Evolutionary conservation across 2,888 invertebrate genomes (phyloP).

Genomic region (Leptinotarsa rubiginosa): DNA sequence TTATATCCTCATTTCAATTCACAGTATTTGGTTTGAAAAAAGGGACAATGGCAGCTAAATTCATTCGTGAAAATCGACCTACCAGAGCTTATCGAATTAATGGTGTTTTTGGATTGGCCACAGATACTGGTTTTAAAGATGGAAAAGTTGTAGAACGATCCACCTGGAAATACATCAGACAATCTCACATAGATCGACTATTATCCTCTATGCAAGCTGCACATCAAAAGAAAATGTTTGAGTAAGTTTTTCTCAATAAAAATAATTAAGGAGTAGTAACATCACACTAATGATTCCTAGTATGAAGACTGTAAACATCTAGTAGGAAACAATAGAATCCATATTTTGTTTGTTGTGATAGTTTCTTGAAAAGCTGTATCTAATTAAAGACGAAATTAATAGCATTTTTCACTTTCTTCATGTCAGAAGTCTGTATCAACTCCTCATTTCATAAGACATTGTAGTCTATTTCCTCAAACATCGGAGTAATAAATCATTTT

Average conservation of each 20-base stretch:
- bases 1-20: background rate
- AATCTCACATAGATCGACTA: slow-evolving; percentile 77
- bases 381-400: no score
- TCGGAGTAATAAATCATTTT: no score
- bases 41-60: slow-evolving; percentile 71
- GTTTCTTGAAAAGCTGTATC: no score
- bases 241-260: slow-evolving; percentile 70
- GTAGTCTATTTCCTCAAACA: no score
- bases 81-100: slow-evolving; percentile 80
- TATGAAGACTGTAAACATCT: no score
- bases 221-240: slow-evolving; percentile 88
- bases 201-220: slow-evolving; percentile 85
- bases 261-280: background rate
- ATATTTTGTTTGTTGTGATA: no score
- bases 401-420: no score
- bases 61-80: slow-evolving; percentile 72
- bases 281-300: no score
- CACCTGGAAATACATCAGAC: slow-evolving; percentile 77
- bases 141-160: slow-evolving; percentile 79
- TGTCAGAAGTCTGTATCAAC: no score
- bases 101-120: slow-evolving; percentile 81
- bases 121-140: slow-evolving; percentile 78
- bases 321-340: no score
- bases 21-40: slow-evolving; percentile 80
- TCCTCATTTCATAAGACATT: no score